Evolutionary conservation across 1,140 invertebrate species (phyloP).

Genomic region (Drosophila lacteicornis): DNA sequence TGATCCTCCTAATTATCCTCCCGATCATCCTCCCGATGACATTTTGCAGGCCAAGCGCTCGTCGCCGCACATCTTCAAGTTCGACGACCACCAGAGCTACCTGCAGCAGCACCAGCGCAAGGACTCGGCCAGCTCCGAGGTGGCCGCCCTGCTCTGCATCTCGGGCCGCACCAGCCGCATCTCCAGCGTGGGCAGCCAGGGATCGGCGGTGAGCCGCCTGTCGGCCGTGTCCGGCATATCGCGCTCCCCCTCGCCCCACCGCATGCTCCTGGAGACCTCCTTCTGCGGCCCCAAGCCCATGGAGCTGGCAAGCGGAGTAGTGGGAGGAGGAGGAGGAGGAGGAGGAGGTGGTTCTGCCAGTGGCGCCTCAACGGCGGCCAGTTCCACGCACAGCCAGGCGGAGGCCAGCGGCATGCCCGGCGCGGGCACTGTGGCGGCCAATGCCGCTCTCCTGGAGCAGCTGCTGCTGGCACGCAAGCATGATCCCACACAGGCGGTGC

Average conservation of each 20-base stretch:
- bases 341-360: slow-evolving; percentile 25
- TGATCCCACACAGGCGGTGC: slow-evolving; percentile 86
- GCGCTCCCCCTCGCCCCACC: slow-evolving; percentile 94
- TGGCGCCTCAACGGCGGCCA: slow-evolving; percentile 60
- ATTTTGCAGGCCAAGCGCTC: slow-evolving; percentile 75
- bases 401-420: slow-evolving; percentile 85
- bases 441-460: slow-evolving; percentile 86
- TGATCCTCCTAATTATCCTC: not conserved
- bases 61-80: slow-evolving; percentile 86
- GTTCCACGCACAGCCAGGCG: slow-evolving; percentile 84
- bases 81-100: slow-evolving; percentile 86
- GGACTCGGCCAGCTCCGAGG: slow-evolving; percentile 89
- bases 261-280: slow-evolving; percentile 94
- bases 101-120: slow-evolving; percentile 89
- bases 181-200: slow-evolving; percentile 90
- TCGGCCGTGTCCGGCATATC: slow-evolving; percentile 89
- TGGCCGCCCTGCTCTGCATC: slow-evolving; percentile 90
- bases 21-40: not conserved
- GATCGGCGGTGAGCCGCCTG: slow-evolving; percentile 88
- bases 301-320: slow-evolving; percentile 80
- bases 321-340: not conserved
- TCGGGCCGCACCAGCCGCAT: slow-evolving; percentile 92
- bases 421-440: slow-evolving; percentile 49
- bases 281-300: slow-evolving; percentile 93
- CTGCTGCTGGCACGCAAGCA: slow-evolving; percentile 87